phyloP scores from a whole-genome alignment of 2,888 invertebrate species.

The Poecilobothrus nobilitatus region DNA sequence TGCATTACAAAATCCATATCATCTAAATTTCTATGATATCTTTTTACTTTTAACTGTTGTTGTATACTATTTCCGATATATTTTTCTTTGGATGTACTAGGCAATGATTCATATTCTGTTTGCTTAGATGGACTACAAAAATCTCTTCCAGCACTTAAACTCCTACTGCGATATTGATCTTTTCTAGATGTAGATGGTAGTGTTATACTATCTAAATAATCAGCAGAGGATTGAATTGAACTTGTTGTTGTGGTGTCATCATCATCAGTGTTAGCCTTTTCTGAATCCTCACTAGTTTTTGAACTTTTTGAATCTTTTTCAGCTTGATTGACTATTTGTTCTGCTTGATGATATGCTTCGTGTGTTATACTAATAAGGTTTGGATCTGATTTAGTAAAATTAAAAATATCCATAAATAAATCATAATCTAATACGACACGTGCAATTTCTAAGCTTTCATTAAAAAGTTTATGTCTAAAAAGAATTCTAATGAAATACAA shows the following conservation, averaged over 20 bases:
- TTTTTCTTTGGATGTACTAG: conserved; percentile 19
- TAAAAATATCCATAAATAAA: conserved; percentile 74
- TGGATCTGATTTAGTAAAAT: conserved; percentile 57
- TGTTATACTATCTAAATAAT: conserved; percentile 42
- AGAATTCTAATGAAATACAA: conserved; percentile 6
- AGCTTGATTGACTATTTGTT: conserved; percentile 37
- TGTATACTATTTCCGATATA: conserved; percentile 15
- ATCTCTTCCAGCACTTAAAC: not conserved
- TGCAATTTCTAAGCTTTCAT: conserved; percentile 76
- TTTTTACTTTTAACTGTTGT: not conserved
- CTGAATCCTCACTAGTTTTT: conserved; percentile 29
- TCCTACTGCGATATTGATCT: not conserved
- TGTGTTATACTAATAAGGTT: conserved; percentile 53
- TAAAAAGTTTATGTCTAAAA: conserved; percentile 58
- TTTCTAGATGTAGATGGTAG: not conserved
- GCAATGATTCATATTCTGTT: conserved; percentile 22
- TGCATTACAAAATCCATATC: conserved; percentile 24
- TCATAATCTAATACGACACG: conserved; percentile 81
- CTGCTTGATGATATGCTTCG: conserved; percentile 63
- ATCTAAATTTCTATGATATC: not conserved
- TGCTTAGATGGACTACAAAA: conserved; percentile 14
- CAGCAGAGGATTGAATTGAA: conserved; percentile 62
- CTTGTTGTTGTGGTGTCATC: conserved; percentile 56
- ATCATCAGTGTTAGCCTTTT: conserved; percentile 31
- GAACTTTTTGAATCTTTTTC: conserved; percentile 37